phyloP scores from a whole-genome alignment of 2,113 vertebrate genomes.

The Cepphus grylle region DNA sequence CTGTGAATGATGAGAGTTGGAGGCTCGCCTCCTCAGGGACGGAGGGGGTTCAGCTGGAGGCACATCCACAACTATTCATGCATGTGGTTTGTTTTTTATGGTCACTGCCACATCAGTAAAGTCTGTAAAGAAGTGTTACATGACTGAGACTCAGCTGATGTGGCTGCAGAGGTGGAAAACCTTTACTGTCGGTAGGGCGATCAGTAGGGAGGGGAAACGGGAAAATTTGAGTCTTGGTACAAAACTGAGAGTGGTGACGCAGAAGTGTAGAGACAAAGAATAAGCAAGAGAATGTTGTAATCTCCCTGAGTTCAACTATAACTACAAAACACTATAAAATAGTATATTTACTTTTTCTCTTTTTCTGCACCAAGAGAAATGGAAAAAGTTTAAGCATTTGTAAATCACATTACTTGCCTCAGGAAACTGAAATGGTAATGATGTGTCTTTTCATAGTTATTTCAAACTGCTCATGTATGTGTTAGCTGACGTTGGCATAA shows the following conservation, averaged over 20 bases:
- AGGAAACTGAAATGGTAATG: constrained; percentile 45
- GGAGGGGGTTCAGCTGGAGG: not conserved
- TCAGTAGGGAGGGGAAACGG: not conserved
- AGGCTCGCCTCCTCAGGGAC: not conserved
- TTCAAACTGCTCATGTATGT: not conserved
- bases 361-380: constrained; percentile 11
- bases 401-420: not conserved
- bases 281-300: not conserved
- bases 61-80: not conserved
- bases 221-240: not conserved
- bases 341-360: not conserved
- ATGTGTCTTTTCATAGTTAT: constrained; percentile 16
- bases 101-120: not conserved
- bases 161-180: not conserved
- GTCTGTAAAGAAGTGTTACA: not conserved
- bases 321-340: not conserved
- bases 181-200: not conserved
- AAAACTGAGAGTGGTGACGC: not conserved
- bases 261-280: not conserved
- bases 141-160: not conserved
- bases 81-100: accelerated
- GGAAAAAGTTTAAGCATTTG: constrained; percentile 9
- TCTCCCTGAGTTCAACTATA: not conserved
- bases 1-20: not conserved
- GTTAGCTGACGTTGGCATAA: constrained; percentile 36